Conservation (phyloP, 2,113 vertebrate species). For the Capreolus pygargus region DNA sequence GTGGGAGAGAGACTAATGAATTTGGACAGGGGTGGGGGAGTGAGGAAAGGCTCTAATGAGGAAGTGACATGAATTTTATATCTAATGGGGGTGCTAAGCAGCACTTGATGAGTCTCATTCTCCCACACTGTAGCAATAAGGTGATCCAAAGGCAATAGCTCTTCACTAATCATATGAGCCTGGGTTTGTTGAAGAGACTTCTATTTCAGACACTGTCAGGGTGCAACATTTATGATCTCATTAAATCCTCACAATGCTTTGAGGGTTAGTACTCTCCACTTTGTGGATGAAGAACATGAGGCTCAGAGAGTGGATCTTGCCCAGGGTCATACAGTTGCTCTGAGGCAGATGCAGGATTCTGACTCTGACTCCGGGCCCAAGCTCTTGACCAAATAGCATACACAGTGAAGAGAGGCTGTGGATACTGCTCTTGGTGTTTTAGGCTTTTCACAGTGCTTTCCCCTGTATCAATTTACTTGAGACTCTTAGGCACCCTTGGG, state of each 20-base stretch:
- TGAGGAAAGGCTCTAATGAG: background rate
- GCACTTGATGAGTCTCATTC: background rate
- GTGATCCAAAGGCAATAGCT: background rate
- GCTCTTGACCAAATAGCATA: background rate
- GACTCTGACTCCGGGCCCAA: background rate
- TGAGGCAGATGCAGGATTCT: background rate
- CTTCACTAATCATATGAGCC: background rate
- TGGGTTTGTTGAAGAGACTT: background rate
- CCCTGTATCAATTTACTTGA: background rate
- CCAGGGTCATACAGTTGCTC: background rate
- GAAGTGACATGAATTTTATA: background rate
- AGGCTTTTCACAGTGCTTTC: background rate
- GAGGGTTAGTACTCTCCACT: background rate
- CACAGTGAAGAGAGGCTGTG: background rate
- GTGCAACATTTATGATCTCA: background rate
- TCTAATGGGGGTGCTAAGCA: background rate
- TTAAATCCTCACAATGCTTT: constrained; percentile 24
- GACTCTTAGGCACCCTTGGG: background rate
- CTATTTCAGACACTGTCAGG: background rate
- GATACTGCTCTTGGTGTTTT: background rate
- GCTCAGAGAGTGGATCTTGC: background rate
- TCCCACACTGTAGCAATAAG: background rate
- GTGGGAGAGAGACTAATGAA: background rate
- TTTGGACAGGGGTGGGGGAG: background rate
- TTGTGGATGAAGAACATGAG: background rate